Conservation (phyloP, 2,888 invertebrate species). For the Hybos culiciformis region DNA sequence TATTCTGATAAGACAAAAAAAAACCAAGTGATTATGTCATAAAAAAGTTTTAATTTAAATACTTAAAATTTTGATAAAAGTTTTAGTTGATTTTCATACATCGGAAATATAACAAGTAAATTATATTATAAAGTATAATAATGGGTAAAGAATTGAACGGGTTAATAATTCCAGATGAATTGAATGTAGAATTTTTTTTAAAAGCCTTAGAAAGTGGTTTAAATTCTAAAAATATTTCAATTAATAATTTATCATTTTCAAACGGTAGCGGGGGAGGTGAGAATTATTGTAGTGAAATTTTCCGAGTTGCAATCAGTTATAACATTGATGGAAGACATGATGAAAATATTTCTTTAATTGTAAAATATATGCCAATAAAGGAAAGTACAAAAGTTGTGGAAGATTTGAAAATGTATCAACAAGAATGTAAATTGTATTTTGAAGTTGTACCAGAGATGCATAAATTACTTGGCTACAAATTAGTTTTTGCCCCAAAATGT, state of each 20-base stretch:
- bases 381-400: constrained; percentile 13
- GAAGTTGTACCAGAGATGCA: constrained; percentile 15
- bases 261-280: constrained; percentile 14
- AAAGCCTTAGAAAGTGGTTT: constrained; percentile 12
- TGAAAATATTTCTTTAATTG: constrained; percentile 11
- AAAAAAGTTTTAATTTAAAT: no score
- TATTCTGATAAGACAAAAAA: no score
- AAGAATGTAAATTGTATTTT: constrained; percentile 18
- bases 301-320: constrained; percentile 11
- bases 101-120: no score
- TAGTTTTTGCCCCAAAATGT: background rate
- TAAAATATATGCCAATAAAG: constrained; percentile 13
- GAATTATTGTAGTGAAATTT: constrained; percentile 13
- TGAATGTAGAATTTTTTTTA: constrained; percentile 12
- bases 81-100: no score
- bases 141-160: constrained; percentile 5
- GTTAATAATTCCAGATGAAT: constrained; percentile 10
- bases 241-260: constrained; percentile 10
- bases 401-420: constrained; percentile 15
- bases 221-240: constrained; percentile 8
- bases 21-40: no score
- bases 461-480: constrained; percentile 6
- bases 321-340: background rate
- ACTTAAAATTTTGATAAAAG: no score
- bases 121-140: no score